Conservation (phyloP, 2,888 invertebrate genomes). For the Agrochola lychnidis region DNA sequence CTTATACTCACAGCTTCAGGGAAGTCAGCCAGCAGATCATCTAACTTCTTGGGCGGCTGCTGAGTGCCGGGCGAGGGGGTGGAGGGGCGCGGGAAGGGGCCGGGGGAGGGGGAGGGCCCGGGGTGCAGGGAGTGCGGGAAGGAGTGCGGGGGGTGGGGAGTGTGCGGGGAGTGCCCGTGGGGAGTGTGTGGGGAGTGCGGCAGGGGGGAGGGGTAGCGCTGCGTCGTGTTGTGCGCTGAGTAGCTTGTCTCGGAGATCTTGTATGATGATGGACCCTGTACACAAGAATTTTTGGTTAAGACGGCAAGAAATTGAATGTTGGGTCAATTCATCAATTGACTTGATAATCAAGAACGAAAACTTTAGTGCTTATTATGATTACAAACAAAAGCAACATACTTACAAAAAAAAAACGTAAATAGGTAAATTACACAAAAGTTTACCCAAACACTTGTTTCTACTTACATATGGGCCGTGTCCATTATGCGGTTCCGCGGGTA, state of each 20-base stretch:
- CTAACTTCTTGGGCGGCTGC: constrained; percentile 94
- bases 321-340: background rate
- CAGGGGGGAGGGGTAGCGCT: constrained; percentile 72
- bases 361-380: too few species aligned
- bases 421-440: background rate
- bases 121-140: constrained; percentile 66
- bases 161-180: constrained; percentile 23
- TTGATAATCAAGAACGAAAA: background rate
- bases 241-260: constrained; percentile 91
- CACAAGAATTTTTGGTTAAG: background rate
- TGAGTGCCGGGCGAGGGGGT: constrained; percentile 84
- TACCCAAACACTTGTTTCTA: background rate
- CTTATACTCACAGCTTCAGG: constrained; percentile 91
- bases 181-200: constrained; percentile 27
- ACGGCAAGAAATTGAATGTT: background rate
- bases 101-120: constrained; percentile 60
- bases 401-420: too few species aligned
- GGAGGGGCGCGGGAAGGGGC: constrained; percentile 88
- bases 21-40: constrained; percentile 96
- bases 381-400: too few species aligned
- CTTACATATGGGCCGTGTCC: constrained; percentile 87
- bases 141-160: constrained; percentile 81
- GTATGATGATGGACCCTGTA: constrained; percentile 84
- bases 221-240: constrained; percentile 90
- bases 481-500: constrained; percentile 79